These are phyloP conservation scores for Pelagia noctiluca DNA, from an alignment of 30 jellyfish, hydroid and myxozoan species.

Conservation along the genomic window DNA sequence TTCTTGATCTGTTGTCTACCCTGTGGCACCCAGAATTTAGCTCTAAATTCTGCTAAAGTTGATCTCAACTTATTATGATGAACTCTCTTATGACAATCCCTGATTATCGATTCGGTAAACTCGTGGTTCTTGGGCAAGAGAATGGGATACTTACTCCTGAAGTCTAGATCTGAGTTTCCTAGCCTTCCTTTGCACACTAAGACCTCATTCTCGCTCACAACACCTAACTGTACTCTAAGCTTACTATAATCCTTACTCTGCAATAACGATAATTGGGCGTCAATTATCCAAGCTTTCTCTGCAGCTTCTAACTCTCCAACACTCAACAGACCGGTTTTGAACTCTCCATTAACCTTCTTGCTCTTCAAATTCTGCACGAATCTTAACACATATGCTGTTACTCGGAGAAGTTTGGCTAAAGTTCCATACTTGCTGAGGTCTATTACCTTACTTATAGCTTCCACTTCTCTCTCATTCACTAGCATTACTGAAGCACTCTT, in stretches of 20 bases:
- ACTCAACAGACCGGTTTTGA: conserved; percentile 32
- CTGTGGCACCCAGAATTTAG: conserved; percentile 66
- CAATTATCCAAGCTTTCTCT: conserved; percentile 49
- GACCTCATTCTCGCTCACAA: conserved; percentile 29
- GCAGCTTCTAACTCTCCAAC: conserved; percentile 63
- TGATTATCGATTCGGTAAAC: conserved; percentile 46
- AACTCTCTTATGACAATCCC: conserved; percentile 71
- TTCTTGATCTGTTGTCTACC: conserved; percentile 73
- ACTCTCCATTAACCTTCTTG: conserved; percentile 9
- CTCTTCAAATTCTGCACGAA: conserved; percentile 54
- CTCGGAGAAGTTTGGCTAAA: conserved; percentile 47
- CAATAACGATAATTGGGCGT: conserved; percentile 36
- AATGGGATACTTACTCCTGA: conserved; percentile 59
- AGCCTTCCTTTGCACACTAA: conserved; percentile 61
- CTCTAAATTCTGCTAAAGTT: conserved; percentile 68
- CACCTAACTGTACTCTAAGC: conserved; percentile 57
- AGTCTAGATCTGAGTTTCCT: conserved; percentile 62
- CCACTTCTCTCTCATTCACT: not conserved
- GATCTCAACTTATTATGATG: conserved; percentile 57
- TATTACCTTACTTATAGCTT: conserved; percentile 38
- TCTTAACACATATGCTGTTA: conserved; percentile 61
- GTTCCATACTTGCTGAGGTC: conserved; percentile 18
- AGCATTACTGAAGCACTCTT: conserved; percentile 29
- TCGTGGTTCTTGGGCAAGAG: conserved; percentile 51
- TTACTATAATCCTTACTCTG: conserved; percentile 11